Evolutionary conservation across 2,888 invertebrate species (phyloP).

Genomic region (Athripsodes cinereus): DNA sequence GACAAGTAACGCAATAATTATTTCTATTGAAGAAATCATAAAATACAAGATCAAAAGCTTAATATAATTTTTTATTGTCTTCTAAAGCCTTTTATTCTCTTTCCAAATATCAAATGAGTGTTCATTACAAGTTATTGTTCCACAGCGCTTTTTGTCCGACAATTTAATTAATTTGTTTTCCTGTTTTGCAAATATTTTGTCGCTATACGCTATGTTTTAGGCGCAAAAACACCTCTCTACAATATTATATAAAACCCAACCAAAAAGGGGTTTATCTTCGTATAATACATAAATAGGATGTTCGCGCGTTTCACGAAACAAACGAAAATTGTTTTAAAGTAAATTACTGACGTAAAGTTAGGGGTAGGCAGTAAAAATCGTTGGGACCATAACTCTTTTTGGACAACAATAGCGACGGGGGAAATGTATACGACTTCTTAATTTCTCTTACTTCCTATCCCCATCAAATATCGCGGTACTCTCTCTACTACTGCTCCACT

Average conservation of each 20-base stretch:
- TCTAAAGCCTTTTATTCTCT: slow-evolving; percentile 11
- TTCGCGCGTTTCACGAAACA: slow-evolving; percentile 20
- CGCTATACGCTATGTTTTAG: slow-evolving; percentile 13
- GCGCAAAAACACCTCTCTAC: slow-evolving; percentile 13
- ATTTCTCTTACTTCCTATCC: slow-evolving; percentile 18
- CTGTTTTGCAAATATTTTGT: slow-evolving; percentile 22
- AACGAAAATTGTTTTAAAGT: slow-evolving; percentile 26
- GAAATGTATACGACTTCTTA: slow-evolving; percentile 24
- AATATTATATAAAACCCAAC: background rate
- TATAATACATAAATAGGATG: slow-evolving; percentile 12
- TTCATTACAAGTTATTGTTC: slow-evolving; percentile 26
- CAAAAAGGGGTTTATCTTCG: background rate
- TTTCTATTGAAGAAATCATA: background rate
- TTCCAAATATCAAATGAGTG: slow-evolving; percentile 22
- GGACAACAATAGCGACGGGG: slow-evolving; percentile 20
- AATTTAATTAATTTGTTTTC: slow-evolving; percentile 27
- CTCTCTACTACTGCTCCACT: background rate
- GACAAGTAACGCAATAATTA: background rate
- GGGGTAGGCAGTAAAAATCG: slow-evolving; percentile 25
- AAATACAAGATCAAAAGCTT: slow-evolving; percentile 5
- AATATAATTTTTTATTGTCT: slow-evolving; percentile 10
- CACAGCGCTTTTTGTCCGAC: slow-evolving; percentile 21
- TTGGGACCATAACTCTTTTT: slow-evolving; percentile 20
- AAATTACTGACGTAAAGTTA: slow-evolving; percentile 22
- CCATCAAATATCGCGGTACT: background rate